Percentiles rank a stretch among this genome's conserved stretches.
Evolutionary conservation across 2,113 vertebrate genomes (phyloP).

Genomic region (Ifrita kowaldi): DNA sequence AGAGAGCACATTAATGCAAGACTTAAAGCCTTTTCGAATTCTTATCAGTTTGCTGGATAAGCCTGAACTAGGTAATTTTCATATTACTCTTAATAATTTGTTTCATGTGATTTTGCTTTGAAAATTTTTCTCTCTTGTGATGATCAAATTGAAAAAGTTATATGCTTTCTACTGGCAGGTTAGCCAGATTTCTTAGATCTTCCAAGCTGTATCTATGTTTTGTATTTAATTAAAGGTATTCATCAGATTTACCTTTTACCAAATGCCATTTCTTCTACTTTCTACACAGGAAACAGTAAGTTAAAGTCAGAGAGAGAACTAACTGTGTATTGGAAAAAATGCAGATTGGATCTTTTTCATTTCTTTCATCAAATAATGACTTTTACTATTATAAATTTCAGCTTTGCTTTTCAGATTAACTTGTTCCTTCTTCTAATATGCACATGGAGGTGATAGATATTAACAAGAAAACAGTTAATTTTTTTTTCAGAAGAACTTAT

Average conservation of each 20-base stretch:
- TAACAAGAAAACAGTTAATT: background rate
- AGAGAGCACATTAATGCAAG: slow-evolving; percentile 91
- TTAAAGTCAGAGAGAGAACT: background rate
- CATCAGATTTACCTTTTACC: background rate
- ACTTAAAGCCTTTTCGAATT: slow-evolving; percentile 97
- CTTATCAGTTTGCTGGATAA: slow-evolving; percentile 98
- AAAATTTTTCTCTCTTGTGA: background rate
- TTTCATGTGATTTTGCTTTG: background rate
- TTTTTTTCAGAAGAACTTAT: background rate
- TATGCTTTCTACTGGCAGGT: background rate
- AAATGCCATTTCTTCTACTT: background rate
- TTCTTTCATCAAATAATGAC: background rate
- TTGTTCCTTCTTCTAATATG: background rate
- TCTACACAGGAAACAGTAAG: background rate
- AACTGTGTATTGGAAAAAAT: background rate
- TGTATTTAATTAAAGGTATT: background rate
- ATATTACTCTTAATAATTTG: background rate
- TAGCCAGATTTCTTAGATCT: background rate
- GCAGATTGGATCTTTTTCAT: background rate
- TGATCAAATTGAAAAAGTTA: background rate
- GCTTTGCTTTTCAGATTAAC: background rate
- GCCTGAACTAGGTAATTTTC: slow-evolving; percentile 89
- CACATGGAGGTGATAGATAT: background rate
- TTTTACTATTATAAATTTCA: background rate
- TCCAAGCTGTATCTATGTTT: background rate